Evolutionary conservation across 2,888 invertebrate species (phyloP).

Genomic region (Amiota minor): DNA sequence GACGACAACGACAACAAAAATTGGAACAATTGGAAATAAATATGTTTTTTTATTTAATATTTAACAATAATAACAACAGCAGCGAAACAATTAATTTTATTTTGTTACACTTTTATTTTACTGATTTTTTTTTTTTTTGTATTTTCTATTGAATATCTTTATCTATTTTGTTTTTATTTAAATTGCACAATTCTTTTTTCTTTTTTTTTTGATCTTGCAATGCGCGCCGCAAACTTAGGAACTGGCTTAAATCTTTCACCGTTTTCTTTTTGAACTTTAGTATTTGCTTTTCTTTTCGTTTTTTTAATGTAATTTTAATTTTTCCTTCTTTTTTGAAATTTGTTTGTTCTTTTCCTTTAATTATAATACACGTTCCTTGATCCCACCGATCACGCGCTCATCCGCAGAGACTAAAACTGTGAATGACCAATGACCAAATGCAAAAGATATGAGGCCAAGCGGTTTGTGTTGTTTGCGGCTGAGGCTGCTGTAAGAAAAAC

Average conservation of each 20-base stretch:
- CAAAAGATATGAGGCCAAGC: constrained; percentile 15
- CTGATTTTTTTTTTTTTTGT: constrained; percentile 36
- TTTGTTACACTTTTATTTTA: constrained; percentile 35
- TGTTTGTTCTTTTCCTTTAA: background rate
- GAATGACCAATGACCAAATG: constrained; percentile 12
- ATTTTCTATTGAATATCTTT: no score
- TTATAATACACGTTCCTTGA: background rate
- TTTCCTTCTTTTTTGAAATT: constrained; percentile 7
- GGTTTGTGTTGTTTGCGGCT: background rate
- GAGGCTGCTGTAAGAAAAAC: constrained; percentile 19
- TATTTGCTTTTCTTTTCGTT: constrained; percentile 50
- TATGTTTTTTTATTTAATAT: background rate
- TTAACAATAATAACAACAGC: constrained; percentile 34
- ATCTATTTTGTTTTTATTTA: background rate
- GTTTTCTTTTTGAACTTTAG: constrained; percentile 32
- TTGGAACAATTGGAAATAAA: constrained; percentile 33
- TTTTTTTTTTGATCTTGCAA: background rate
- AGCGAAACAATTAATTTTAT: constrained; percentile 11
- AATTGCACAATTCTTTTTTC: constrained; percentile 31
- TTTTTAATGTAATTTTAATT: constrained; percentile 9
- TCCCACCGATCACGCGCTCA: constrained; percentile 59
- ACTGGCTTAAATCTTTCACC: constrained; percentile 59
- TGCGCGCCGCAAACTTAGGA: constrained; percentile 8
- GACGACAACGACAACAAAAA: constrained; percentile 47
- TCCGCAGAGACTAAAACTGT: constrained; percentile 53